phyloP scores from a whole-genome alignment of 2,888 invertebrate species.

The Calameuta filiformis region DNA sequence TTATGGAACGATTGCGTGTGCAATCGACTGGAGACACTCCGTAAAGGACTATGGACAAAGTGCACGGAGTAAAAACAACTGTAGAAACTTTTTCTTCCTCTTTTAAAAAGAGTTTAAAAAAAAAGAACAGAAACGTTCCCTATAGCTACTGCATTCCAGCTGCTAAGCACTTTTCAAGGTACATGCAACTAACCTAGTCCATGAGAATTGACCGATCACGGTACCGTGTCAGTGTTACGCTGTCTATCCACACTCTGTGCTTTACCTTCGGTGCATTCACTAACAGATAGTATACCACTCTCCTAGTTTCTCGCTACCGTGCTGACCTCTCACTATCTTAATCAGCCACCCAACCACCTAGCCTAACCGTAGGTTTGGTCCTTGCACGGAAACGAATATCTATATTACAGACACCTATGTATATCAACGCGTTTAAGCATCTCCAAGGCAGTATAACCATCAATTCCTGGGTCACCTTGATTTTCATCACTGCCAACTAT shows the following conservation, averaged over 20 bases:
- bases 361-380: neutral
- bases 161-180: neutral
- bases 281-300: neutral
- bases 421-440: neutral
- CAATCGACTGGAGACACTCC: neutral
- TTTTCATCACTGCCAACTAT: neutral
- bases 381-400: neutral
- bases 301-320: neutral
- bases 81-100: neutral
- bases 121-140: neutral
- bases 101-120: neutral
- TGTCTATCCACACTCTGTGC: constrained; percentile 9
- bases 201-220: constrained; percentile 26
- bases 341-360: neutral
- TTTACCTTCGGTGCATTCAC: neutral
- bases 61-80: neutral
- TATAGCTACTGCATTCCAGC: neutral
- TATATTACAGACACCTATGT: neutral
- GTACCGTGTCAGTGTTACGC: constrained; percentile 30
- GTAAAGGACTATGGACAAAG: neutral
- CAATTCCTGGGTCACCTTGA: neutral
- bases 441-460: neutral
- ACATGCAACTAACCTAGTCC: constrained; percentile 21
- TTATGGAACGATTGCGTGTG: neutral
- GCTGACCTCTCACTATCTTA: neutral